These are phyloP conservation scores for Penaeus japonicus DNA, from an alignment of 1,140 invertebrate genomes.

Conservation along the genomic window DNA sequence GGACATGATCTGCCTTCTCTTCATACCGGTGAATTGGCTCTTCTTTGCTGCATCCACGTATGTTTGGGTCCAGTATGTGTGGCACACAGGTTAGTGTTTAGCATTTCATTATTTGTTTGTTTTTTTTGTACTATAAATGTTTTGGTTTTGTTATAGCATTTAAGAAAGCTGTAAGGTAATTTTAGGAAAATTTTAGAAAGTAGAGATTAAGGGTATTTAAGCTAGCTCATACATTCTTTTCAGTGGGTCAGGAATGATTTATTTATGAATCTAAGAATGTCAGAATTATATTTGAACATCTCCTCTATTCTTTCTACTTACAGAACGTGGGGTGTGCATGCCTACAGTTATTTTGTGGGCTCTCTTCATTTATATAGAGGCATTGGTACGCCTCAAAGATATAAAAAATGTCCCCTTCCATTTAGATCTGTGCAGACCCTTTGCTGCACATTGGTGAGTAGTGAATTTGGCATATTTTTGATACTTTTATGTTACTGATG, in stretches of 20 bases:
- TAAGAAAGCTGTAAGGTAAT: no score
- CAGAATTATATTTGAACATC: no score
- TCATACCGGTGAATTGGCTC: conserved; percentile 97
- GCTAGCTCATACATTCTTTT: no score
- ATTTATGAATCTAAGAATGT: no score
- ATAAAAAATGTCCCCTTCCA: conserved; percentile 87
- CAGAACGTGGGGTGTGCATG: conserved; percentile 91
- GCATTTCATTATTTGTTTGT: neutral
- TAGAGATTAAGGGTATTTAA: no score
- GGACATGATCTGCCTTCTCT: conserved; percentile 98
- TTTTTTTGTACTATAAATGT: neutral
- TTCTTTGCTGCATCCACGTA: conserved; percentile 98
- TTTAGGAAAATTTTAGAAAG: no score
- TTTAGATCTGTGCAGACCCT: conserved; percentile 94
- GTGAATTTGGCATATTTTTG: no score
- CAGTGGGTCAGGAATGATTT: no score
- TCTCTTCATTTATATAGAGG: conserved; percentile 95
- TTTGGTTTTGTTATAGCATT: neutral
- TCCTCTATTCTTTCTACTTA: conserved; percentile 61
- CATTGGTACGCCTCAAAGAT: conserved; percentile 85
- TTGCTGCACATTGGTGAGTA: conserved; percentile 95
- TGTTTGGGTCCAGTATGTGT: conserved; percentile 98
- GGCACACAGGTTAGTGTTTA: conserved; percentile 88
- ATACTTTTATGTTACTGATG: neutral
- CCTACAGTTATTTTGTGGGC: conserved; percentile 95